phyloP scores from a whole-genome alignment of 2,888 invertebrate genomes.

The Loripinus fragilis region DNA sequence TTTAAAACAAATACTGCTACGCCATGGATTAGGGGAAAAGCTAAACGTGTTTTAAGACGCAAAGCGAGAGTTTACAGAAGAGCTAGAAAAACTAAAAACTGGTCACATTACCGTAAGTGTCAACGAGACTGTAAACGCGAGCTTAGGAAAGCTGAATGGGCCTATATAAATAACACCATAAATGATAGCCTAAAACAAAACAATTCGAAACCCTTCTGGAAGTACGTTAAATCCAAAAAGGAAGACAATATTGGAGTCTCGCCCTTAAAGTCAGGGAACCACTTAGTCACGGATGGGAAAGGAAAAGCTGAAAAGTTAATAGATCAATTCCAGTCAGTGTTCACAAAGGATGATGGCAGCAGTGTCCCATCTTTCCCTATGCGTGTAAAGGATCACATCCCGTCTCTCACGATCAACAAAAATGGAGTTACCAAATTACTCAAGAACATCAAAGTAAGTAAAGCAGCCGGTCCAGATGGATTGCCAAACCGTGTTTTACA shows the following conservation, averaged over 20 bases:
- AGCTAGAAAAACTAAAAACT: conserved; percentile 32
- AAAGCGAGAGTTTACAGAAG: conserved; percentile 24
- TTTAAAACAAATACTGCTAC: background rate
- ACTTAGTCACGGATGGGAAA: conserved; percentile 28
- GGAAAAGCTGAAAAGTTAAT: conserved; percentile 36
- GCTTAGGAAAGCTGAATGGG: conserved; percentile 22
- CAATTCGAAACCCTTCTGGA: no score
- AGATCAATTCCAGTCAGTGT: no score
- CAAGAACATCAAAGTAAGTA: no score
- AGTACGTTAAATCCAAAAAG: conserved; percentile 25
- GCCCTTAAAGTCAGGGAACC: conserved; percentile 23
- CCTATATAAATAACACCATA: conserved; percentile 22
- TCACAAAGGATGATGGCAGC: no score
- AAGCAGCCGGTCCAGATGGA: no score
- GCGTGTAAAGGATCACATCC: background rate
- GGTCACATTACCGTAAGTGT: conserved; percentile 14
- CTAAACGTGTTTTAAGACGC: background rate
- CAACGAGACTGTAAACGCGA: conserved; percentile 30
- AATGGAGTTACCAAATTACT: no score
- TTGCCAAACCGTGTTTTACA: no score
- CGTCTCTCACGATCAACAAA: background rate
- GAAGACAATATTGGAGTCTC: conserved; percentile 24
- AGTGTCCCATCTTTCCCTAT: background rate
- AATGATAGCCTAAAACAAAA: no score
- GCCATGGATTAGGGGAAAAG: background rate